Evolutionary conservation across 2,797 vertebrate genomes (phyloP), one percentile per base, ranked within the genome.

Genomic region (Chaenodraco wilsoni): DNA sequence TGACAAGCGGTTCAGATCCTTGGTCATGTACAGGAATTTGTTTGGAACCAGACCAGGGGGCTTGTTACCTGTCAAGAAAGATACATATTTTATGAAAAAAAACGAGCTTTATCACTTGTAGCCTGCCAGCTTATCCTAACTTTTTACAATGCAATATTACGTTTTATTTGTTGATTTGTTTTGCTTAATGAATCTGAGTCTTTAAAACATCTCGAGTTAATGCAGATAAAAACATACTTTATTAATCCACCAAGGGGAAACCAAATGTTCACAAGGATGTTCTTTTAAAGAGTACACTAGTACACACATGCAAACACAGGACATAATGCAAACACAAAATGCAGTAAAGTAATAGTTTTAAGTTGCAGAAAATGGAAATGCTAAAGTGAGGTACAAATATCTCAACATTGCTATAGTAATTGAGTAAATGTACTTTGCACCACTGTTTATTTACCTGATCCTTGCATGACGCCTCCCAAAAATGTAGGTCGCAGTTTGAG

Each of bases 401-500:
- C 9, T 41, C 1, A 2, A 15, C 7, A 3, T 37, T 12, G 41
- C 11, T n/a, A 10, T 65, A 14, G 48, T 33, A 44, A 6, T 60
- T 15, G 33, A 64, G 33, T 37, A 37, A 37, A 37, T 37, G n/a
- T 52, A n/a, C 50, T 44, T 21, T 17, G 23, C 31, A 4, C 16
- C n/a, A 10, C 4, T 19, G 9, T 31, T 5, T 2, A 41, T 31
- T 67, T 72, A 97, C 98, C 97, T 16, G 96, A 89, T 23, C 82
- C 94, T 0, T 94, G 88, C 93, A 99, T 96, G 82, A 99, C 52
- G 4, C 93, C 97, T 0, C 79, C 91, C 17, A 99, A 89, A 41
- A 94, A 92, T 0, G 91, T 93, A 0, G 98, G 98, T 0, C 94
- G 93, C 15, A 99, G 81, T 74, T 88, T 94, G 50, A 99, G 89